Evolutionary conservation across 2,113 vertebrate species (phyloP), one percentile per base, ranked within the genome.

Genomic region (Gadus macrocephalus): DNA sequence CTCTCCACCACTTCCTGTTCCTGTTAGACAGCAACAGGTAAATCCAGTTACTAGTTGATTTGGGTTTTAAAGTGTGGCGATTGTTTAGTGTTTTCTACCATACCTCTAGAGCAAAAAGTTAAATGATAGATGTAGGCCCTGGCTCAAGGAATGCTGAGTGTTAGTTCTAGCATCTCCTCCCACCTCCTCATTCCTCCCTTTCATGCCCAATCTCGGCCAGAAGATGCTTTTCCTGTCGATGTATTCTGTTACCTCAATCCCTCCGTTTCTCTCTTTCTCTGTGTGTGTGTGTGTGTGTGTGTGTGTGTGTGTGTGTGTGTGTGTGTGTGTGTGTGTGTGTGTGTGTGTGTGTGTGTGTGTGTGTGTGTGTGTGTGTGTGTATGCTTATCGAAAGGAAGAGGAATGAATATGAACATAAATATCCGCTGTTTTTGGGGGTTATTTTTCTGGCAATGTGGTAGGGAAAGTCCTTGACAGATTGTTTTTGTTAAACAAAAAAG

Each of bases 301-400:
- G 66, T 63, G 66, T 67, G 60, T 70, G 28, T 62, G 25, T 53
- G 71, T 28, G 71, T 16, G 25, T 22, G 31, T 61, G 19, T n/a
- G 55, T 53, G 20, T 20, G 20, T 42, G 28, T 16, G 53, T 27
- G 63, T 55, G 38, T 17, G 60, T 42, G 61, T 17, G 20, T 20
- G 20, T 42, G 28, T 16, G 53, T 27, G 63, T 55, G 38, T 17
- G 60, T 42, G 61, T 17, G 66, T n/a, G 53, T 66, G 66, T 63
- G 66, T 67, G 60, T 70, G 28, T 62, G 25, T 53, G 71, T 28
- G 71, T 16, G 25, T 22, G 31, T 61, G 19, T n/a, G 55, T 53
- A 16, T 67, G 59, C 42, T 25, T 11, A 25, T 62, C 60, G 5
- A 20, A 20, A 20, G 55, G 55, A 58, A 58, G 55, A 16, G 53